Evolutionary conservation across 2,888 invertebrate genomes (phyloP).

Genomic region (Acronicta alni): DNA sequence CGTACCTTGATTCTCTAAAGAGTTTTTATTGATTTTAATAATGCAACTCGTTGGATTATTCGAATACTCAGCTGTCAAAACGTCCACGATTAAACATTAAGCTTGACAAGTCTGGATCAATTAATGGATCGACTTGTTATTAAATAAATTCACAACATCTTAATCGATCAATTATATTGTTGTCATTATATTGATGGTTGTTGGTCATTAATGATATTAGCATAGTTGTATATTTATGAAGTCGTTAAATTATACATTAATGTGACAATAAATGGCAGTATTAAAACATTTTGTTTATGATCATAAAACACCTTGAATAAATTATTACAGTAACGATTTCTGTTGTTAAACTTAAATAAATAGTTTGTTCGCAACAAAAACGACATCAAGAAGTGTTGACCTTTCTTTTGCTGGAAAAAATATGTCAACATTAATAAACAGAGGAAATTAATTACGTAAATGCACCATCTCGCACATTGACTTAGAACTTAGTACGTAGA

Average conservation of each 20-base stretch:
- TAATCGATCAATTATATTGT: not conserved
- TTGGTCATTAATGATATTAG: slow-evolving; percentile 2
- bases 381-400: no score
- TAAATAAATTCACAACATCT: not conserved
- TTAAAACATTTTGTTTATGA: not conserved
- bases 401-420: no score
- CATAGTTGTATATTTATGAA: not conserved
- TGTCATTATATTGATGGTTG: not conserved
- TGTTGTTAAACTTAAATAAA: no score
- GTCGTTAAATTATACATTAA: slow-evolving; percentile 12
- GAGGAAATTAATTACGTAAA: no score
- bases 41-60: not conserved
- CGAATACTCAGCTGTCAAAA: not conserved
- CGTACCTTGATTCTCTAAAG: no score
- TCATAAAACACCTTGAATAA: not conserved
- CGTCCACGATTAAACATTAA: not conserved
- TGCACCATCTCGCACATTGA: no score
- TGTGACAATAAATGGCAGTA: not conserved
- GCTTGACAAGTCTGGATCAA: slow-evolving; percentile 12
- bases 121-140: not conserved
- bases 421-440: no score
- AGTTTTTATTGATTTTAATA: not conserved
- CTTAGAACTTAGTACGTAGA: no score
- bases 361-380: not conserved
- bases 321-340: no score